Base-by-base conservation (phyloP, 2,888 invertebrate species). In the Lycia hirtaria region DNA sequence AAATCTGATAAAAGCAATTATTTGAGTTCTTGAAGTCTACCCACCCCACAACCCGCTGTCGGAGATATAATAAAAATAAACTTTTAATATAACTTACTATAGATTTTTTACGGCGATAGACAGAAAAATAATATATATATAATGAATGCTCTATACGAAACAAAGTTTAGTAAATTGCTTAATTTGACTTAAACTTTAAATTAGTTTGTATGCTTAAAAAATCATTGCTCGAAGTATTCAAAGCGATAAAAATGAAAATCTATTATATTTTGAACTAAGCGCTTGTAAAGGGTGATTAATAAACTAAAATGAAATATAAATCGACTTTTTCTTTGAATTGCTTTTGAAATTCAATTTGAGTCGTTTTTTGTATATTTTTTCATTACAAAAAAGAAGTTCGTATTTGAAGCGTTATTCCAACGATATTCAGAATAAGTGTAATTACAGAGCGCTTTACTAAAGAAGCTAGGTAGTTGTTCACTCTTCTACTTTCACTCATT, bases 31-130 rank as follows among this genome's bases (percentile, higher is more conserved):
- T 19, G 40, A 55, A 41, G 48, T 41, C 48, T 55, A 48, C 47
- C 48, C 30, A 20, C 12, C 14, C 40, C 7, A 4, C 22, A 14
- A 24, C 10, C 4, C 26, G 32, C 40, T 40, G 14, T 22, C 10
- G 40, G 40, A 43, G 17, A 44, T 57, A 56, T 64, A 56, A 66
- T 63, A 64, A 60, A 61, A 59, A 43, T 60, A 58, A 62, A 64
- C 60, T 62, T 62, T 64, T 64, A 65, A 60, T 51, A 62, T 43
- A 35, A 35, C 60, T 47, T 38, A 35, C 60, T 47, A 56, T 60
- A 60, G 61, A 56, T 60, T 57, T 24, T 14, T 12, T 38, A n/a
- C 6, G 9, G 9, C 15, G 12, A 22, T 1, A 40, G n/a, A 9
- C 1, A 22, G 40, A 24, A 24, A 24, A 40, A 9, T 2, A 6